Conservation (phyloP, 2,113 vertebrate species). For the Sigmodon hispidus region DNA sequence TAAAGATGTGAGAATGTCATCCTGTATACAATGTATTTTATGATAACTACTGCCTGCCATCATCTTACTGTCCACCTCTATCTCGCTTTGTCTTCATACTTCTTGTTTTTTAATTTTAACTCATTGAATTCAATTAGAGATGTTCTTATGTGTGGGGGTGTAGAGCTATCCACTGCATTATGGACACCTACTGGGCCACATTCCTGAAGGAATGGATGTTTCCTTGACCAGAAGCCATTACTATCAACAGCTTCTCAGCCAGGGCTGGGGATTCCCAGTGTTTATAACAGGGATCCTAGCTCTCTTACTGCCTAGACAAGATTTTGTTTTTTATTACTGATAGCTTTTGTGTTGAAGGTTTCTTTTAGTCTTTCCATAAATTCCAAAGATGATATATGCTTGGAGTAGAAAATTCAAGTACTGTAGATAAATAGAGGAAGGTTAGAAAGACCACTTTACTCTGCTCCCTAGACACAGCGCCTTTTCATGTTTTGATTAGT, state of each 20-base stretch:
- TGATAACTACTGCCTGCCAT: no score
- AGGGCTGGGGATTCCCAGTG: background rate
- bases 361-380: slow-evolving; percentile 2
- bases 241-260: background rate
- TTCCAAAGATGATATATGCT: background rate
- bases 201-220: background rate
- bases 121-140: background rate
- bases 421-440: background rate
- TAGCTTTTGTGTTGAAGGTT: background rate
- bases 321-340: background rate
- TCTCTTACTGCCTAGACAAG: background rate
- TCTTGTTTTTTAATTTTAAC: background rate
- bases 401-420: background rate
- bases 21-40: background rate
- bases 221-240: background rate
- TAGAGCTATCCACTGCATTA: no score
- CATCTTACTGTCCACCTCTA: no score
- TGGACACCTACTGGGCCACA: background rate
- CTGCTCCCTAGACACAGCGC: no score
- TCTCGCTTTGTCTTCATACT: no score
- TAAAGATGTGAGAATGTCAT: background rate
- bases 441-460: background rate
- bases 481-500: no score
- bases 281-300: background rate
- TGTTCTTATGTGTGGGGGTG: background rate